These are phyloP conservation scores for Lindbergichthys nudifrons DNA, from an alignment of 2,797 vertebrate genomes.

Conservation along the genomic window DNA sequence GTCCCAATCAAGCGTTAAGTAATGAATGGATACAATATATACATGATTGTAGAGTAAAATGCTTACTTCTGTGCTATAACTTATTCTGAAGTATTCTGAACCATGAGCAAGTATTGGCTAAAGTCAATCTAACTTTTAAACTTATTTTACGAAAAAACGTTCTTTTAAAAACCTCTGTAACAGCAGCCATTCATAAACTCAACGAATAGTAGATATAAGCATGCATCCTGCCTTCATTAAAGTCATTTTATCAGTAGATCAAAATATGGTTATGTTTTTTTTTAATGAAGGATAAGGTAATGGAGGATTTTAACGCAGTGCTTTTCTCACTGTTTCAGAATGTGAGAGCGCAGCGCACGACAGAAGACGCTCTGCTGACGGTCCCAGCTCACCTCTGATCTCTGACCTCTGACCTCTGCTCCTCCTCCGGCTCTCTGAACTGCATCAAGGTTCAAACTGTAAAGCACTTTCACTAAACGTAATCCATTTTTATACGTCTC, in stretches of 20 bases:
- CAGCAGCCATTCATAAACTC: background rate
- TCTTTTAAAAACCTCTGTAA: background rate
- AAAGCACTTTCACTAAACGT: slow-evolving; percentile 63
- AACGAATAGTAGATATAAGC: background rate
- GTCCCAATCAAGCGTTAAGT: background rate
- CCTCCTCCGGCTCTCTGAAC: slow-evolving; percentile 22
- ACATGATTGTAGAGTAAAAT: background rate
- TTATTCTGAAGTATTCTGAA: background rate
- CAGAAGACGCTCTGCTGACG: slow-evolving; percentile 88
- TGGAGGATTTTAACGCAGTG: background rate
- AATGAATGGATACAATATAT: background rate
- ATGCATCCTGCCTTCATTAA: background rate
- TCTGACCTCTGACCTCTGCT: slow-evolving; percentile 31
- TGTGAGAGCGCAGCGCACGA: slow-evolving; percentile 86
- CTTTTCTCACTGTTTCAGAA: slow-evolving; percentile 80
- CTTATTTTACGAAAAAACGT: background rate
- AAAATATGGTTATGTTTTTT: background rate
- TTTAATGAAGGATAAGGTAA: background rate
- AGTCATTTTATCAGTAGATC: background rate
- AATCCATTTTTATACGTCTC: slow-evolving; percentile 47
- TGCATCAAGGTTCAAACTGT: slow-evolving; percentile 29
- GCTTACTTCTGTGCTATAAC: background rate
- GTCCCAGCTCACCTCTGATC: slow-evolving; percentile 88
- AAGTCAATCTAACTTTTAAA: background rate
- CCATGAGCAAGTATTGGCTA: background rate